Evolutionary conservation across 2,797 vertebrate genomes (phyloP), one percentile per base, ranked within the genome.

Genomic region (Smutsia temminckii): DNA sequence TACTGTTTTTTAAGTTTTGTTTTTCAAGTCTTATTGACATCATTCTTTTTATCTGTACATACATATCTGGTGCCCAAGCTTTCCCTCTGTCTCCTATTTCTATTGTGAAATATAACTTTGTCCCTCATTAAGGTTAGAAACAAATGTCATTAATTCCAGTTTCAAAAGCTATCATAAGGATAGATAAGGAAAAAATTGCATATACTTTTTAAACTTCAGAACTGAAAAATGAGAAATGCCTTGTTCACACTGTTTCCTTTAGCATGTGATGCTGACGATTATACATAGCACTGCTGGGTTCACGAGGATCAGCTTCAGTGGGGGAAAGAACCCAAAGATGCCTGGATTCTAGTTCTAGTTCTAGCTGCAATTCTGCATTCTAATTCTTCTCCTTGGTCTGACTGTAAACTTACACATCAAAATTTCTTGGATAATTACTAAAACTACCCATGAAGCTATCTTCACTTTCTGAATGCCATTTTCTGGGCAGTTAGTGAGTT

Each of bases 11-110:
- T 75, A 14, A n/a, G 40, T 55, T 74, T 86, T 92, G 9, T 46
- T 89, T 93, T 84, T 49, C 46, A 78, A 92, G 86, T 64, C n/a
- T 83, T 85, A 32, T 40, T 68, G 89, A 75, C 72, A 29, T 25
- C 12, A 42, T 25, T 71, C n/a, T 85, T 83, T 74, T 83, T 53
- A 6, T 75, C 64, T 75, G 94, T 20, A 87, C 27, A 13, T 14
- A 85, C 6, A 59, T 74, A 77, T 37, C 32, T 74, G 14, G 2
- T 90, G 63, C 25, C 63, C 75, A 94, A 74, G 12, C 11, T 84
- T 92, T 93, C 27, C 64, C 46, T 94, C 55, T 9, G 10, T 86
- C 55, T 13, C 8, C 84, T 29, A 25, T 85, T 85, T 81, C 51
- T 10, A 32, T 29, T 93, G 34, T 85, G 69, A 83, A 85, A 93